A percentile compares a stretch with the other conserved stretches of the same genome.
Conservation (phyloP, 2,113 vertebrate genomes). For the Harpagus bidentatus region DNA sequence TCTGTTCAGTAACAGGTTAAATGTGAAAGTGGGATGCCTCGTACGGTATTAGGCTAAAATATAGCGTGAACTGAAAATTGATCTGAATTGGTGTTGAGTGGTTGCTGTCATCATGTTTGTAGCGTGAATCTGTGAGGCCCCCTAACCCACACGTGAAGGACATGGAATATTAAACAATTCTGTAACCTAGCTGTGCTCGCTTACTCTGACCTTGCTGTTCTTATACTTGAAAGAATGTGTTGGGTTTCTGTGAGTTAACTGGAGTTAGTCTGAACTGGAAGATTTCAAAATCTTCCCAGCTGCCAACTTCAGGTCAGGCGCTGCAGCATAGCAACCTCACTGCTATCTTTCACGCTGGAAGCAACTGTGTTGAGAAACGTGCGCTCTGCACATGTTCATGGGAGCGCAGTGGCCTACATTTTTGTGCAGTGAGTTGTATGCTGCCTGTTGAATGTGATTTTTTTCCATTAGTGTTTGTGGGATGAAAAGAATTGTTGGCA, state of each 20-base stretch:
- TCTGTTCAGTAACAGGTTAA: not conserved
- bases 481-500: not conserved
- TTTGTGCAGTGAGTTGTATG: not conserved
- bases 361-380: not conserved
- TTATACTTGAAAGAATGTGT: not conserved
- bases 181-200: not conserved
- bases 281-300: not conserved
- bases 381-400: not conserved
- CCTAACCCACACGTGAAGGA: not conserved
- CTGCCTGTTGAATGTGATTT: not conserved
- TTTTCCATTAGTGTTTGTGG: not conserved
- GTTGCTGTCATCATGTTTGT: not conserved
- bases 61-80: not conserved
- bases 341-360: not conserved
- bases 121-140: not conserved
- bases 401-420: not conserved
- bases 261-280: not conserved
- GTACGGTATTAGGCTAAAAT: not conserved
- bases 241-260: not conserved
- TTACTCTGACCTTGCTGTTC: not conserved
- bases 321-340: not conserved
- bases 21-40: not conserved
- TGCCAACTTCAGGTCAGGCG: not conserved
- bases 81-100: not conserved
- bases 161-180: not conserved